phyloP scores from a whole-genome alignment of 2,113 vertebrate species.

The Porphyrio hochstetteri region DNA sequence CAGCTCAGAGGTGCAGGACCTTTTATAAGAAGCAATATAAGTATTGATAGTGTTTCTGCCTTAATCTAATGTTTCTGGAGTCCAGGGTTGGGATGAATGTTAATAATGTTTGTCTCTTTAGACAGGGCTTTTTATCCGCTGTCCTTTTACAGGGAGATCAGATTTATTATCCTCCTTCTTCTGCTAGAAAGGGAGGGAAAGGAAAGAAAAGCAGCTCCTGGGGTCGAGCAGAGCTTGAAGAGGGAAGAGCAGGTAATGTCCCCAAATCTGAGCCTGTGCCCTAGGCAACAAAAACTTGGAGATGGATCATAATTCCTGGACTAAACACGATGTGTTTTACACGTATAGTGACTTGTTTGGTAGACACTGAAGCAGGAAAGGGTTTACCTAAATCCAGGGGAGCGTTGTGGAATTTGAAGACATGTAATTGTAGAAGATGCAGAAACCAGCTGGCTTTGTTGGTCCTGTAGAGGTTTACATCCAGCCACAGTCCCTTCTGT shows the following conservation, averaged over 20 bases:
- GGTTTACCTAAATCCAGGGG: background rate
- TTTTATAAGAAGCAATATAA: background rate
- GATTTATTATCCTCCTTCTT: background rate
- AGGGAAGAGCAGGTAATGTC: background rate
- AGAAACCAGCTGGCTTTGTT: background rate
- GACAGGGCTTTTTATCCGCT: background rate
- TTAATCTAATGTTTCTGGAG: conserved; percentile 13
- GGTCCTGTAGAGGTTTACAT: background rate
- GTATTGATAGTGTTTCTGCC: background rate
- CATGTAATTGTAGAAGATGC: background rate
- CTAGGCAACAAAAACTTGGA: background rate
- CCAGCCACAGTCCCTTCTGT: background rate
- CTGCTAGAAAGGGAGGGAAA: background rate
- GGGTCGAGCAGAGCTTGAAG: background rate
- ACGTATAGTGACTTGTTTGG: accelerated
- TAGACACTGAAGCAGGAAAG: background rate
- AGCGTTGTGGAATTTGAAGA: background rate
- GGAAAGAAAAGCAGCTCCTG: accelerated
- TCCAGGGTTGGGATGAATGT: background rate
- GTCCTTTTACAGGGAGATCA: background rate
- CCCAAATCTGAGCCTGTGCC: background rate
- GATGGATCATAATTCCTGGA: background rate
- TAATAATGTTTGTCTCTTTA: background rate
- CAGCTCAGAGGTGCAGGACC: background rate
- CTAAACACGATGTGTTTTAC: background rate